Evolutionary conservation across 1,140 invertebrate genomes (phyloP).

Genomic region (Bombus waltoni): DNA sequence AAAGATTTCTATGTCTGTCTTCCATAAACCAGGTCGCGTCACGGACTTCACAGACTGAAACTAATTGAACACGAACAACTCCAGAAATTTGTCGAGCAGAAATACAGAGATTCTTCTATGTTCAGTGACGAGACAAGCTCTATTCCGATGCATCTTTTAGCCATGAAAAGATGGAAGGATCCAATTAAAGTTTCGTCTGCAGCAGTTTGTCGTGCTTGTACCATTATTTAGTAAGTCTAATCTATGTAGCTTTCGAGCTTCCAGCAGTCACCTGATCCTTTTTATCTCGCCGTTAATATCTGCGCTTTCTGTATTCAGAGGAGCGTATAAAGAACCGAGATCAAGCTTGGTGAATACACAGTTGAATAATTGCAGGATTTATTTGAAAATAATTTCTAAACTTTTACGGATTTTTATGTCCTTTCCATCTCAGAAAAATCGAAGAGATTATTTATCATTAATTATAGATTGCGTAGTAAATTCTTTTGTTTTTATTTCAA

Average conservation of each 20-base stretch:
- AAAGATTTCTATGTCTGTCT: not conserved
- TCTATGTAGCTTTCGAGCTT: not conserved
- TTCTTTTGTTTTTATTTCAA: not conserved
- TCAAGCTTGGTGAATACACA: not conserved
- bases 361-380: not conserved
- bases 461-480: not conserved
- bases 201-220: not conserved
- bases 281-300: not conserved
- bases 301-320: not conserved
- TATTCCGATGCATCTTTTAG: not conserved
- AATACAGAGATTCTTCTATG: not conserved
- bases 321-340: not conserved
- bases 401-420: not conserved
- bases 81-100: not conserved
- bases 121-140: no score
- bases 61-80: not conserved
- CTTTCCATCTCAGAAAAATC: not conserved
- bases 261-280: not conserved
- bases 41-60: not conserved
- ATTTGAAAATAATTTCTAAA: not conserved
- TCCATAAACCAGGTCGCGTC: not conserved
- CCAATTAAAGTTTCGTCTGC: not conserved
- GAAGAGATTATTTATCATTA: not conserved
- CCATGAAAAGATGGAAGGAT: not conserved
- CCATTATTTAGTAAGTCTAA: conserved; percentile 1